Evolutionary conservation across 2,888 invertebrate species (phyloP), one percentile per base, ranked within the genome.

Genomic region (Torymus tubicola): DNA sequence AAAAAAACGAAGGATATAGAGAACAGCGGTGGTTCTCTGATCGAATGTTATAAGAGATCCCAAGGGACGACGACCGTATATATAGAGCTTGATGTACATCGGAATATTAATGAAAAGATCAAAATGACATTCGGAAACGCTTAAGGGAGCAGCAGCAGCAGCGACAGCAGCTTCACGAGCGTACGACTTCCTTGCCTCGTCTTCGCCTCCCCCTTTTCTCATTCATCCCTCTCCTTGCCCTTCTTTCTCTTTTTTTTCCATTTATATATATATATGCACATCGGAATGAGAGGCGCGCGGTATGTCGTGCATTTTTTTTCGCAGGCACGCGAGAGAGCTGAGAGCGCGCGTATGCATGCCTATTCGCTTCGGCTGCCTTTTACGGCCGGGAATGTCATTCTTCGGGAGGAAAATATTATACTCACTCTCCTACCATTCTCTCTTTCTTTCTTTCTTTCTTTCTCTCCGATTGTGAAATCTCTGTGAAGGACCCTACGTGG

Each of bases 51-150:
- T 50, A 79, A 79, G 68, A 73, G 63, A 57, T 73, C 73, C 55
- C 68, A n/a, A 21, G 60, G 79, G 73, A 69, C 42, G 8, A 65
- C 24, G 18, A 31, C 53, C 65, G 65, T 57, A n/a, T n/a, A n/a
- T n/a, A n/a, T n/a, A 21, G 21, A 67, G 71, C 71, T 65, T 67
- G 42, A 60, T 61, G 14, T 55, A 53, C 70, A 70, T 16, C 69
- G 71, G 78, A 74, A 77, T 82, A 82, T 79, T 82, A 82, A 82
- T 82, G 79, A 79, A 82, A 76, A 77, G 72, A 79, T 82, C 81
- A 77, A 77, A 82, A 82, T 79, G 81, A 73, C 79, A 69, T 79
- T 82, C 67, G 52, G 73, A 70, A 81, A 72, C 58, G 73, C 69
- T 80, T 76, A 71, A 75, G 75, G 71, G 71, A 63, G 61, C 31